Evolutionary conservation across 2,113 vertebrate species (phyloP).

Genomic region (Phainopepla nitens): DNA sequence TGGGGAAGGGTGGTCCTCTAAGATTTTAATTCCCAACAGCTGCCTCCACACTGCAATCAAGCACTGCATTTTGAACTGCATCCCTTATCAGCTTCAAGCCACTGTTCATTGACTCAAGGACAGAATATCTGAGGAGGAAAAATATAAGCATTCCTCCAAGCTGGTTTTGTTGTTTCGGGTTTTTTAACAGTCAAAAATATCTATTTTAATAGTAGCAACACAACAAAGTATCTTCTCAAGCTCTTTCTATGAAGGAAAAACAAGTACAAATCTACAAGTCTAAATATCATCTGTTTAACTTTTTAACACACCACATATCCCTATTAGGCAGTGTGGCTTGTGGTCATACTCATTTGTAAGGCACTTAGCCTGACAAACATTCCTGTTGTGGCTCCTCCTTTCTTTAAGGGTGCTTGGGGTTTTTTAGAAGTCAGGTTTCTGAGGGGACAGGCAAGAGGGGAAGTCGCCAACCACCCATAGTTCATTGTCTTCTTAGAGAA

Average conservation of each 20-base stretch:
- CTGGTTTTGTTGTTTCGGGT: not conserved
- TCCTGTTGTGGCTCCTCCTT: not conserved
- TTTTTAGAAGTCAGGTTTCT: not conserved
- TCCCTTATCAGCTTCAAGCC: not conserved
- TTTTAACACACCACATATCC: not conserved
- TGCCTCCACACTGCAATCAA: not conserved
- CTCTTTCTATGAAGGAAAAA: not conserved
- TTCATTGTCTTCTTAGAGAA: not conserved
- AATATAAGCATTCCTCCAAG: not conserved
- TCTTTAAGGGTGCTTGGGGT: fast-evolving
- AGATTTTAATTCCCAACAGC: not conserved
- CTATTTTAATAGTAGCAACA: not conserved
- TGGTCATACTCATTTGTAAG: not conserved
- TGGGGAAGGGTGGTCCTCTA: not conserved
- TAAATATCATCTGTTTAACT: not conserved
- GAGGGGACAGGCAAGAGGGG: not conserved
- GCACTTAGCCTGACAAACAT: not conserved
- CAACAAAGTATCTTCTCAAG: not conserved
- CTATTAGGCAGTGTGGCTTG: not conserved
- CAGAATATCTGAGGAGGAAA: not conserved
- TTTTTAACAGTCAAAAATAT: not conserved
- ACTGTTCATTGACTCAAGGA: not conserved
- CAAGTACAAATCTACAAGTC: not conserved
- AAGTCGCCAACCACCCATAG: not conserved
- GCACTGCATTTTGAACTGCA: not conserved